Conservation (phyloP, 2,888 invertebrate genomes). For the Molorchus minor region DNA sequence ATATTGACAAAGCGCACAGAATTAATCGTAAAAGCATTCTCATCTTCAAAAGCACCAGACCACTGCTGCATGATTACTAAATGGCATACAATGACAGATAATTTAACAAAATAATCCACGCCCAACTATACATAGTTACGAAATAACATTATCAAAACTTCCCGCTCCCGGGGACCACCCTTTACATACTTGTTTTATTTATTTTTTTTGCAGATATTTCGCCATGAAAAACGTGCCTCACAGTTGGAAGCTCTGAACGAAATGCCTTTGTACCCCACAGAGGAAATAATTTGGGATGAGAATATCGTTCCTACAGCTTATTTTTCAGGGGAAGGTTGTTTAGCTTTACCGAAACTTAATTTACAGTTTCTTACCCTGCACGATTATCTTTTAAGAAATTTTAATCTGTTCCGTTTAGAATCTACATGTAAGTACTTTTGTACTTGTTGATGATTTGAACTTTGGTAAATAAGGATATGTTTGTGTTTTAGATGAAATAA, state of each 20-base stretch:
- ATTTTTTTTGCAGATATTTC: slow-evolving; percentile 68
- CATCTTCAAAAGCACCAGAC: too few relatives aligned
- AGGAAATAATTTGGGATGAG: slow-evolving; percentile 98
- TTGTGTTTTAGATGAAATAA: slow-evolving; percentile 89
- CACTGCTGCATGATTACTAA: too few relatives aligned
- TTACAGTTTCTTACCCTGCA: slow-evolving; percentile 97
- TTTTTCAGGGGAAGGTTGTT: slow-evolving; percentile 93
- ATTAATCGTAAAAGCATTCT: too few relatives aligned
- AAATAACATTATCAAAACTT: too few relatives aligned
- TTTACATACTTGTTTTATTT: too few relatives aligned
- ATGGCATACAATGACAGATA: too few relatives aligned
- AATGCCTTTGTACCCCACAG: slow-evolving; percentile 98
- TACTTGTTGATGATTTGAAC: slow-evolving; percentile 13
- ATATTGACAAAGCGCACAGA: too few relatives aligned
- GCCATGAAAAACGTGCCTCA: slow-evolving; percentile 89
- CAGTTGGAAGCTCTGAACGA: slow-evolving; percentile 95
- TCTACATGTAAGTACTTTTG: slow-evolving; percentile 84
- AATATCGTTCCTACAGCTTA: slow-evolving; percentile 98
- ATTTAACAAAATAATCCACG: too few relatives aligned
- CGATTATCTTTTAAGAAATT: slow-evolving; percentile 96
- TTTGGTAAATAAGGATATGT: slow-evolving; percentile 65
- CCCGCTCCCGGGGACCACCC: too few relatives aligned
- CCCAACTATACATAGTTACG: too few relatives aligned
- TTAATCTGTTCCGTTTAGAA: slow-evolving; percentile 96
- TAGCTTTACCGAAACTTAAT: slow-evolving; percentile 97